Evolutionary conservation across 2,797 vertebrate genomes (phyloP).

Genomic region (Schizopygopsis pylzovi): DNA sequence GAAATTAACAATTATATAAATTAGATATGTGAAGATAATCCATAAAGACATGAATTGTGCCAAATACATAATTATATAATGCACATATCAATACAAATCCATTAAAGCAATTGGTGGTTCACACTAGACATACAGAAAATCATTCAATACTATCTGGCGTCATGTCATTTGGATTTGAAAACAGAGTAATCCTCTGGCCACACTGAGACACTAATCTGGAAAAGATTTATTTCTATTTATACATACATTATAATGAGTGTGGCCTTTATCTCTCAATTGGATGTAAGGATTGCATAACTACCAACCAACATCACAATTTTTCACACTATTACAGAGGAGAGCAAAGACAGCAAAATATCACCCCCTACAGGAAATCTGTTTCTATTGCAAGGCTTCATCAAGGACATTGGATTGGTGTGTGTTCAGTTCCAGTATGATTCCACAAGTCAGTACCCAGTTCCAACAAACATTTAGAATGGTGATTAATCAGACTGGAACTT

Average conservation of each 20-base stretch:
- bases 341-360: slow-evolving; percentile 30
- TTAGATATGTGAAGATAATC: slow-evolving; percentile 18
- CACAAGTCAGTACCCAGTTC: not conserved
- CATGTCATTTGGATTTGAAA: slow-evolving; percentile 52
- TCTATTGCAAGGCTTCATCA: slow-evolving; percentile 5
- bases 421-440: not conserved
- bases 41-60: slow-evolving; percentile 9
- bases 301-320: not conserved
- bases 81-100: slow-evolving; percentile 18
- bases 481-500: not conserved
- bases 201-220: slow-evolving; percentile 46
- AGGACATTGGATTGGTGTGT: not conserved
- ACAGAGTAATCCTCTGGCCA: slow-evolving; percentile 41
- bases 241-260: slow-evolving; percentile 46
- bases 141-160: slow-evolving; percentile 44
- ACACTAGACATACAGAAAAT: slow-evolving; percentile 42
- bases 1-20: not conserved
- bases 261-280: slow-evolving; percentile 52
- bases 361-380: slow-evolving; percentile 50
- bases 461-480: not conserved
- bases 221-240: slow-evolving; percentile 60
- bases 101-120: slow-evolving; percentile 32
- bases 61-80: slow-evolving; percentile 4
- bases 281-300: slow-evolving; percentile 58
- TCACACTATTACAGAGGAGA: not conserved